Percentiles rank a stretch among this genome's conserved stretches.
These are phyloP conservation scores for Drosophila trapezifrons DNA, from an alignment of 1,140 invertebrate genomes.

Conservation along the genomic window DNA sequence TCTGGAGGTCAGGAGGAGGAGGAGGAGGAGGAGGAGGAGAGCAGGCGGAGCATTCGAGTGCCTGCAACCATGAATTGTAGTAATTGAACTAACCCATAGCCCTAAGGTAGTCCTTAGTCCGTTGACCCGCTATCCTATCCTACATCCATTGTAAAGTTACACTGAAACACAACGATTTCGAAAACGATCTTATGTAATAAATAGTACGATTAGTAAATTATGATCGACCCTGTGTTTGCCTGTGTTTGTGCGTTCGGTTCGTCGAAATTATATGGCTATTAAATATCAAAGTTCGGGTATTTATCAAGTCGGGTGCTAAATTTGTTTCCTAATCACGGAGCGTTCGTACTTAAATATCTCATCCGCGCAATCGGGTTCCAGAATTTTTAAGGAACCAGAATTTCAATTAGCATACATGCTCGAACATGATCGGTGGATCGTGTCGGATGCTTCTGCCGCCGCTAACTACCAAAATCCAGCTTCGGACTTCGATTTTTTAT, in stretches of 20 bases:
- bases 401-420: conserved; percentile 45
- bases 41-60: conserved; percentile 35
- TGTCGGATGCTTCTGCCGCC: conserved; percentile 20
- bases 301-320: conserved; percentile 49
- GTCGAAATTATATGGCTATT: conserved; percentile 12
- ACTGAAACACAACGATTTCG: conserved; percentile 66
- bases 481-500: conserved; percentile 30
- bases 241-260: too few relatives aligned
- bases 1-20: conserved; percentile 36
- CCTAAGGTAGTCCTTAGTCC: conserved; percentile 45
- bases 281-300: conserved; percentile 46
- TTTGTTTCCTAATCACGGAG: conserved; percentile 39
- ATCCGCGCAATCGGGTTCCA: conserved; percentile 15
- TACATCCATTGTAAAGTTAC: conserved; percentile 52
- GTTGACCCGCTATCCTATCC: conserved; percentile 33
- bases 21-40: conserved; percentile 6
- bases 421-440: conserved; percentile 47
- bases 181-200: conserved; percentile 74
- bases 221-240: conserved; percentile 16
- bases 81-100: conserved; percentile 14
- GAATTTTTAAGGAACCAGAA: conserved; percentile 35
- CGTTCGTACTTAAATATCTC: conserved; percentile 34
- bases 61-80: conserved; percentile 30
- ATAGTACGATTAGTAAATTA: conserved; percentile 71
- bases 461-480: conserved; percentile 29